Percentiles rank a stretch among this genome's conserved stretches.
phyloP scores from a whole-genome alignment of 2,888 invertebrate genomes.

The Caenorhabditis sp. region DNA sequence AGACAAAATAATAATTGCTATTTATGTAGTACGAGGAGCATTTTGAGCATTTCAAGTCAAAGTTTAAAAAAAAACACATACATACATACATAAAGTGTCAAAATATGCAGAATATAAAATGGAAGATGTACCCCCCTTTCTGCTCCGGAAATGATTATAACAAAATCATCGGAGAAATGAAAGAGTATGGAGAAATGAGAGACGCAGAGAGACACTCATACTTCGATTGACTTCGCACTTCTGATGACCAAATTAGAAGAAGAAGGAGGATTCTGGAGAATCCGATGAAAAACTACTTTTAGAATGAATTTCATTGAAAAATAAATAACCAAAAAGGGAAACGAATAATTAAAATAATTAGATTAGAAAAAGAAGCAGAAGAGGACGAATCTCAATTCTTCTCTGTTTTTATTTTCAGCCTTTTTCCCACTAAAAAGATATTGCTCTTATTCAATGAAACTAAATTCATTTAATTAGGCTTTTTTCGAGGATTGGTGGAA shows the following conservation, averaged over 20 bases:
- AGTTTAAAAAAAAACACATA: no score
- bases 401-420: background rate
- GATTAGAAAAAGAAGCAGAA: background rate
- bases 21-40: no score
- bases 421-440: no score
- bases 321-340: background rate
- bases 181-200: background rate
- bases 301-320: background rate
- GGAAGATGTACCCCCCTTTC: background rate
- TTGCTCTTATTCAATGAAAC: no score
- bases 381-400: background rate
- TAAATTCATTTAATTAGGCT: background rate
- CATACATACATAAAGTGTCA: no score
- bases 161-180: background rate
- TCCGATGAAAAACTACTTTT: background rate
- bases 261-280: background rate
- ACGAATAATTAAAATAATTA: constrained; percentile 6
- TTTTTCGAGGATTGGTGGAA: no score
- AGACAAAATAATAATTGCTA: no score
- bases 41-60: no score
- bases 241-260: background rate
- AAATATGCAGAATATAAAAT: no score
- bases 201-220: background rate
- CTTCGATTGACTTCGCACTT: constrained; percentile 1
- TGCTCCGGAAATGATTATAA: constrained; percentile 11